Evolutionary conservation across 2,797 vertebrate genomes (phyloP).

Genomic region (Hippoglossus hippoglossus): DNA sequence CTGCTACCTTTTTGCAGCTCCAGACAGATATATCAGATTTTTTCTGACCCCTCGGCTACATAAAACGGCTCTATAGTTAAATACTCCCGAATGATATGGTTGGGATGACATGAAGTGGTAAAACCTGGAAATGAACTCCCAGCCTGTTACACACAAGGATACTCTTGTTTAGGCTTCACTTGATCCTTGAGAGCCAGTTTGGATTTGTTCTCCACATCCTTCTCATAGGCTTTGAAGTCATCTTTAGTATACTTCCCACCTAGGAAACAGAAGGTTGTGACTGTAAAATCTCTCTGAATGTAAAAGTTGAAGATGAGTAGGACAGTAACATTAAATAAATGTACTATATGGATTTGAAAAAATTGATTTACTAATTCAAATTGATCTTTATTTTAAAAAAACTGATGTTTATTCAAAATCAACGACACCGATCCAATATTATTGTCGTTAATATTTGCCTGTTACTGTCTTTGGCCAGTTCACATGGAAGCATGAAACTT

Average conservation of each 20-base stretch:
- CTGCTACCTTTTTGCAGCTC: not conserved
- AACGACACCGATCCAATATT: too few relatives aligned
- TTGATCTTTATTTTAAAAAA: too few relatives aligned
- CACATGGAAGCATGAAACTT: too few relatives aligned
- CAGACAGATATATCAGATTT: not conserved
- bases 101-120: not conserved
- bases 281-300: not conserved
- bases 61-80: not conserved
- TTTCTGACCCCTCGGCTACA: not conserved
- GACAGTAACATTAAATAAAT: not conserved
- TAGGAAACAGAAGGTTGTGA: slow-evolving; percentile 57
- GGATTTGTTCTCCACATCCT: slow-evolving; percentile 86
- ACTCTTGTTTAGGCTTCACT: slow-evolving; percentile 93
- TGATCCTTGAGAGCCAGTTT: slow-evolving; percentile 94
- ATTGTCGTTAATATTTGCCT: too few relatives aligned
- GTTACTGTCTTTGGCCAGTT: too few relatives aligned
- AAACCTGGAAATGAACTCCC: not conserved
- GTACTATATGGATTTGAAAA: too few relatives aligned
- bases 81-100: not conserved
- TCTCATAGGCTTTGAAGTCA: slow-evolving; percentile 97
- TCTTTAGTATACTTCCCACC: slow-evolving; percentile 95
- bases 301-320: not conserved
- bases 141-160: slow-evolving; percentile 85
- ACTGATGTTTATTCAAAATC: too few relatives aligned
- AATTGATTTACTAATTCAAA: too few relatives aligned